Evolutionary conservation across 1,140 invertebrate genomes (phyloP).

Genomic region (Chymomyza costata): DNA sequence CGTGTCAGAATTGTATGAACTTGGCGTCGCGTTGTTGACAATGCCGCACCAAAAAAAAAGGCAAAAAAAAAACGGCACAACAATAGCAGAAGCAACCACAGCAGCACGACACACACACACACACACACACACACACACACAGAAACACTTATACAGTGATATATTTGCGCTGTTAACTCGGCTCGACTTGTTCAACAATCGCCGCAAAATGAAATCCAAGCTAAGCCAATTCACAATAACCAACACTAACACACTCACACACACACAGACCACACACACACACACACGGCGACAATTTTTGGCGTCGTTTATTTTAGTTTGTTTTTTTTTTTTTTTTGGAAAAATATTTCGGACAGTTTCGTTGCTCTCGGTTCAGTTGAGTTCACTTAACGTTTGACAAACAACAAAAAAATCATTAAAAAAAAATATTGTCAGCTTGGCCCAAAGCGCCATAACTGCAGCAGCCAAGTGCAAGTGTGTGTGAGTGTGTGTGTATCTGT

Average conservation of each 20-base stretch:
- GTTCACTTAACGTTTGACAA: conserved; percentile 56
- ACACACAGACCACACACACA: conserved; percentile 9
- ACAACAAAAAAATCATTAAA: no score
- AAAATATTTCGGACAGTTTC: conserved; percentile 40
- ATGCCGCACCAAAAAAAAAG: conserved; percentile 49
- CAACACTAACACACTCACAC: conserved; percentile 33
- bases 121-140: conserved; percentile 9
- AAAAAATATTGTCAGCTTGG: conserved; percentile 68
- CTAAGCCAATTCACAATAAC: no score
- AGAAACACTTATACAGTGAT: conserved; percentile 9
- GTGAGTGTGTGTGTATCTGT: conserved; percentile 15
- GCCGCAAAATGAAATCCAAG: no score
- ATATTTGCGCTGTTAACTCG: neutral
- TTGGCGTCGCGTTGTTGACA: conserved; percentile 62
- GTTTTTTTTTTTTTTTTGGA: conserved; percentile 40
- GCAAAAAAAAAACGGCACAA: conserved; percentile 25
- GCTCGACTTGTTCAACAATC: no score
- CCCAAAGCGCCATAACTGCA: conserved; percentile 65
- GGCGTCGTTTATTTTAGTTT: no score
- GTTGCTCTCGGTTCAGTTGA: conserved; percentile 68
- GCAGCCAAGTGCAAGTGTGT: conserved; percentile 28
- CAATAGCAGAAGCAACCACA: conserved; percentile 30
- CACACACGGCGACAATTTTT: conserved; percentile 27
- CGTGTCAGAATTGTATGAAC: conserved; percentile 72
- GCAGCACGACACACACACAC: conserved; percentile 43